Evolutionary conservation across 2,113 vertebrate species (phyloP), one percentile per base, ranked within the genome.

Genomic region (Cygnus atratus): DNA sequence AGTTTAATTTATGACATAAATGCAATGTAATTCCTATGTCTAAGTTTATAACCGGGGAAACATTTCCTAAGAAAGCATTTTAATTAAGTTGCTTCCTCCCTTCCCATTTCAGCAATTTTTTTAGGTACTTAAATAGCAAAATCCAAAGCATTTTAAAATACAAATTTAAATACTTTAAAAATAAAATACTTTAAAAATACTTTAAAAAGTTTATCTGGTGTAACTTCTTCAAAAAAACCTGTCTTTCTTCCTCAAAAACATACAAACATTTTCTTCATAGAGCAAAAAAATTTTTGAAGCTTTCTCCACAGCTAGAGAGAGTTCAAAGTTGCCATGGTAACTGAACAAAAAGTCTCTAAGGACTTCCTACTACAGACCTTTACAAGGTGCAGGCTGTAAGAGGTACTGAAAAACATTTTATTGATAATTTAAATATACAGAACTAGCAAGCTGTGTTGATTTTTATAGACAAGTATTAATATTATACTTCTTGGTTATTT

Each of bases 261-360:
- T 22, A 55, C 11, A 80, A 6, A 58, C 11, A 9, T 20, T 48
- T 35, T 31, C 41, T 50, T 59, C 25, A 37, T 41, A 73, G n/a
- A 20, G 75, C 68, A 84, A 81, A 89, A 91, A 91, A 21, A 83
- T 71, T 50, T 18, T 18, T 55, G 19, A 62, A 25, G 29, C 5
- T 81, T 97, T 93, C 70, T 88, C 31, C 58, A 54, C 24, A 94
- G 87, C 52, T 95, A 46, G 91, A 79, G 61, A 43, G 88, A 79
- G 90, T 97, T 92, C 63, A 78, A 95, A 58, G 93, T 97, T 97
- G 76, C 91, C 90, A 96, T 91, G 76, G 95, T 84, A 97, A 97
- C 95, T 14, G 28, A 87, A 94, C n/a, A 37, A 75, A 93, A 96
- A 95, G 79, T 95, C 82, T 92, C 50, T 68, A 72, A 93, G 88